These are phyloP conservation scores for Limnephilus marmoratus DNA, from an alignment of 2,888 invertebrate species.

Conservation along the genomic window DNA sequence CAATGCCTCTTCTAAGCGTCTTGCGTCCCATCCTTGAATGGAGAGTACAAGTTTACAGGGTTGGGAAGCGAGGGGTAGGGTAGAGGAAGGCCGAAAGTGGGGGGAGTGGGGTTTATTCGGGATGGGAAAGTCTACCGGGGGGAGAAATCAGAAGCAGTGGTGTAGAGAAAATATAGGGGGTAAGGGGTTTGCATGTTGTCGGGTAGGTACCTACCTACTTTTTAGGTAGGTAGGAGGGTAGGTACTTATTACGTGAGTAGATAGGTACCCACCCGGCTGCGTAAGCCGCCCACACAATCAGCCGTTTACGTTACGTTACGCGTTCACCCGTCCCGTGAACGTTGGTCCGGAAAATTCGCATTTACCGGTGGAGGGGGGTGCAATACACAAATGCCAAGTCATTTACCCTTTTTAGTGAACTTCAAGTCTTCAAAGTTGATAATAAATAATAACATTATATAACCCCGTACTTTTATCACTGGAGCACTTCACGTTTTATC, in stretches of 20 bases:
- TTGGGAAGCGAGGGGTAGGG: neutral
- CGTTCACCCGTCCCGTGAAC: conserved; percentile 32
- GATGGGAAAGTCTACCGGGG: conserved; percentile 27
- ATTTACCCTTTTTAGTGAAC: conserved; percentile 40
- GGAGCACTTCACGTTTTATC: neutral
- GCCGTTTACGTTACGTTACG: conserved; percentile 49
- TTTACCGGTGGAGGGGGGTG: neutral
- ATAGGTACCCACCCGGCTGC: neutral
- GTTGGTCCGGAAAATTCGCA: conserved; percentile 37
- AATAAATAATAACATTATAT: neutral
- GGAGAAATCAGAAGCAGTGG: conserved; percentile 5
- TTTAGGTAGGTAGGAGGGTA: conserved; percentile 25
- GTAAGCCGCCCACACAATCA: conserved; percentile 33
- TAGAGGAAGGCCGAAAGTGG: neutral
- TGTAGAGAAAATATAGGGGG: neutral
- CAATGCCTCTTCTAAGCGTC: neutral
- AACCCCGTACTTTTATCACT: neutral
- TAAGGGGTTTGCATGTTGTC: neutral
- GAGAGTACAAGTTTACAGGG: conserved; percentile 41
- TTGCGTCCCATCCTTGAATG: conserved; percentile 42
- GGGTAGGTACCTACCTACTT: conserved; percentile 7
- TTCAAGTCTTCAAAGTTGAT: neutral
- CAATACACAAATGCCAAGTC: conserved; percentile 38
- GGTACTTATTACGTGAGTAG: neutral
- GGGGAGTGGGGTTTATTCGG: neutral